phyloP scores from a whole-genome alignment of 2,888 invertebrate species.

The Cryptocephalus primarius region DNA sequence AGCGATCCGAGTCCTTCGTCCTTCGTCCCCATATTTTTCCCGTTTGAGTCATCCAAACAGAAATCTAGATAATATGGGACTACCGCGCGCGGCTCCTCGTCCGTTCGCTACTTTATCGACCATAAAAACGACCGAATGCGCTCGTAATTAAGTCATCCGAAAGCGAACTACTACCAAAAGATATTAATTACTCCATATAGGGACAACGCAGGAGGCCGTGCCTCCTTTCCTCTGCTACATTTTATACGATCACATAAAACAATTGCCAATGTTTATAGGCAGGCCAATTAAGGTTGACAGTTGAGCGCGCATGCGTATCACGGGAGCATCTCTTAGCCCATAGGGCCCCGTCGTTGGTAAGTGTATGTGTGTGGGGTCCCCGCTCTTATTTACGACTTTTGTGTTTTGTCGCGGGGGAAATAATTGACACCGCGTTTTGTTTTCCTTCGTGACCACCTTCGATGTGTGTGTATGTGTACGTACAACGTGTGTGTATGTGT shows the following conservation, averaged over 20 bases:
- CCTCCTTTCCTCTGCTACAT: background rate
- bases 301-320: slow-evolving; percentile 26
- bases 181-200: slow-evolving; percentile 28
- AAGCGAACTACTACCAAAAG: slow-evolving; percentile 12
- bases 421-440: slow-evolving; percentile 27
- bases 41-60: too few relatives aligned
- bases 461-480: slow-evolving; percentile 8
- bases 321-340: slow-evolving; percentile 13
- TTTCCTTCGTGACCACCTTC: slow-evolving; percentile 22
- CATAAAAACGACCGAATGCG: slow-evolving; percentile 2
- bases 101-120: too few relatives aligned
- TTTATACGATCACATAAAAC: slow-evolving; percentile 11
- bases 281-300: slow-evolving; percentile 16
- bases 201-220: slow-evolving; percentile 15
- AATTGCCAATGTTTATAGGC: slow-evolving; percentile 7
- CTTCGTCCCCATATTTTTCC: too few relatives aligned
- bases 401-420: slow-evolving; percentile 26
- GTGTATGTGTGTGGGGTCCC: slow-evolving; percentile 27
- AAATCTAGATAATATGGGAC: too few relatives aligned
- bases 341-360: too few relatives aligned
- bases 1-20: too few relatives aligned
- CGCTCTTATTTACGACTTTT: slow-evolving; percentile 29
- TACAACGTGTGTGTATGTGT: slow-evolving; percentile 7
- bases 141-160: slow-evolving; percentile 18
- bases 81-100: too few relatives aligned